Evolutionary conservation across 1,140 invertebrate genomes (phyloP), one percentile per base, ranked within the genome.

Genomic region (Homalodisca vitripennis): DNA sequence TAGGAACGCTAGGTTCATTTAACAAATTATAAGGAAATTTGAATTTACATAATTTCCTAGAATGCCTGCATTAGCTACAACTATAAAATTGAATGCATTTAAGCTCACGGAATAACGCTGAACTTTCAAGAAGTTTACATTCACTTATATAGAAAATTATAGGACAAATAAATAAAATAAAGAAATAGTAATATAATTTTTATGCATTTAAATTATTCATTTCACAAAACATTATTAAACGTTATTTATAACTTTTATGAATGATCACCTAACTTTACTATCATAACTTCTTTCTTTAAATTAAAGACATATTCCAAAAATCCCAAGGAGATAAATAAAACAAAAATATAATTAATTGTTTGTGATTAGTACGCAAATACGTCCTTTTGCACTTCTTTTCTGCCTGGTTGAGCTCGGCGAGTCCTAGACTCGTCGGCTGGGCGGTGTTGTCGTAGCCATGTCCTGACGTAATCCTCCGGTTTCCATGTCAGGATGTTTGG

Each of bases 401-500:
- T 63, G 60, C 29, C 60, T 24, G 60, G 60, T 63, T 63, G 60
- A 24, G 64, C 64, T 66, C 64, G 41, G 47, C 41, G 64, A 30
- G 60, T 66, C 24, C 64, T 66, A 46, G 64, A 20, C 12, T 66
- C 64, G 46, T 66, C 41, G 20, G 31, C 29, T 66, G 64, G 6
- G 31, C 64, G 64, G 64, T 66, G 64, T 66, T 24, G 31, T 66
- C 64, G 3, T 66, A 66, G 46, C 64, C 32, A 66, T 66, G 31
- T 48, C 34, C 24, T 66, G 31, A 66, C 31, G 34, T 66, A 66
- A 66, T 34, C 3, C 64, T 66, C 64, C 46, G 64, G 64, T 46
- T 66, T 66, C 64, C 41, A 66, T 66, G 31, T 66, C 32, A 20
- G 64, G 64, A 66, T 66, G 12, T 26, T 66, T 66, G 64, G 64